Percentiles rank a stretch among this genome's conserved stretches.
Evolutionary conservation across 1,140 invertebrate species (phyloP).

Genomic region (Epicauta chinensis): DNA sequence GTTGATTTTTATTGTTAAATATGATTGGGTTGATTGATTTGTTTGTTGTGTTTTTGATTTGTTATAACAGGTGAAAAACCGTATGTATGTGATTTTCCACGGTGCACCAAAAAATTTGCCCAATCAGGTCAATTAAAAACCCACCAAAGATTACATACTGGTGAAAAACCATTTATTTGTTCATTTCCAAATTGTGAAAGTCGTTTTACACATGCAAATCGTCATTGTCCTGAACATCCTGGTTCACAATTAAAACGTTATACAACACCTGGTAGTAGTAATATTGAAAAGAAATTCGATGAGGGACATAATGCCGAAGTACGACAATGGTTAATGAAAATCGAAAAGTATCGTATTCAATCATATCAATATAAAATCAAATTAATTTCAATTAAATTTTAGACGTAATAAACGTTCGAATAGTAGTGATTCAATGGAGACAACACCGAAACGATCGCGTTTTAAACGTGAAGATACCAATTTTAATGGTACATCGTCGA

Average conservation of each 20-base stretch:
- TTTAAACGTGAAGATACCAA: constrained; percentile 27
- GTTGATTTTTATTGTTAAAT: no score
- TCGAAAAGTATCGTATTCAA: constrained; percentile 49
- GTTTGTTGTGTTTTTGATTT: constrained; percentile 11
- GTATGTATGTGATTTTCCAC: constrained; percentile 71
- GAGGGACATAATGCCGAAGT: constrained; percentile 37
- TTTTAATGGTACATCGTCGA: constrained; percentile 23
- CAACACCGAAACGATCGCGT: constrained; percentile 33
- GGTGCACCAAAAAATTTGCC: constrained; percentile 69
- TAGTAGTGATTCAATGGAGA: constrained; percentile 27
- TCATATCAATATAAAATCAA: background rate
- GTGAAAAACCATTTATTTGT: constrained; percentile 77
- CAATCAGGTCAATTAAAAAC: constrained; percentile 81
- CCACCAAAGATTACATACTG: constrained; percentile 74
- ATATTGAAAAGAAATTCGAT: constrained; percentile 40
- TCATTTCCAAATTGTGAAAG: constrained; percentile 58
- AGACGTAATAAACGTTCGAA: constrained; percentile 25
- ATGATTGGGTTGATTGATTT: background rate
- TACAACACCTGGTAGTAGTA: constrained; percentile 50
- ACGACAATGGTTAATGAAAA: constrained; percentile 42
- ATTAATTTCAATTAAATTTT: background rate
- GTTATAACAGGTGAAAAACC: constrained; percentile 64
- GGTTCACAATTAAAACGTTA: constrained; percentile 51
- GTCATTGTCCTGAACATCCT: constrained; percentile 65
- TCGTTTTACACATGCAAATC: constrained; percentile 76